Evolutionary conservation across 1,140 invertebrate species (phyloP), one percentile per base, ranked within the genome.

Genomic region (Drosophila biarmipes): DNA sequence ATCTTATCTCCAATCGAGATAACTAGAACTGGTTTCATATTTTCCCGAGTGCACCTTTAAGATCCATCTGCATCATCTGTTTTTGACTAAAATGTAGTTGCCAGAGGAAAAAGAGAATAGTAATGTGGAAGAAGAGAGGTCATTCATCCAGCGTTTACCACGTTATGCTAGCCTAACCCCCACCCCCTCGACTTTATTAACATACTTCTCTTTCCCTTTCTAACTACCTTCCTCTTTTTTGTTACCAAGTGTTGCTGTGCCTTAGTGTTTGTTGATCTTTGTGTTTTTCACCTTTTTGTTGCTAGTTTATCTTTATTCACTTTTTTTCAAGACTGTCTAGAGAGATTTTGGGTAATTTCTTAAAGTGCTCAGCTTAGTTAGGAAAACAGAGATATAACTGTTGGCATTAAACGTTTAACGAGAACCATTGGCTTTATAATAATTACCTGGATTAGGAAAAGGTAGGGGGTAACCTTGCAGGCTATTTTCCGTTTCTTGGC

Each of bases 141-240:
- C 82, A 87, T 87, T 87, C 82, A 82, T 89, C 82, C 84, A 69
- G 56, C 79, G 84, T 87, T 89, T 87, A 87, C 87, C 82, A 84
- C 75, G 72, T 76, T 84, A 74, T 66, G 73, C 69, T 67, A 66
- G 80, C 74, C 56, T 34, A 37, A 35, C 31, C 46, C 29, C 46
- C 46, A 8, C 14, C 46, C 42, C 19, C 27, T 34, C 24, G 37
- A 67, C 71, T 79, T 82, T 79, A 87, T 87, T 87, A 89, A 82
- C 82, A 87, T 87, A 87, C 82, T 89, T 75, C 11, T 42, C 64
- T 68, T 54, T 55, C 62, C 72, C 51, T 53, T 61, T 73, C 69
- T 42, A 58, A 55, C 69, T 68, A 59, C 54, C 54, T 54, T 73
- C 57, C 62, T 51, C 55, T 49, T 76, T 24, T 46, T 56, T 72